A percentile compares a stretch with the other conserved stretches of the same genome.
These are phyloP conservation scores for Antidorcas marsupialis DNA, from an alignment of 2,113 vertebrate genomes.

Conservation along the genomic window DNA sequence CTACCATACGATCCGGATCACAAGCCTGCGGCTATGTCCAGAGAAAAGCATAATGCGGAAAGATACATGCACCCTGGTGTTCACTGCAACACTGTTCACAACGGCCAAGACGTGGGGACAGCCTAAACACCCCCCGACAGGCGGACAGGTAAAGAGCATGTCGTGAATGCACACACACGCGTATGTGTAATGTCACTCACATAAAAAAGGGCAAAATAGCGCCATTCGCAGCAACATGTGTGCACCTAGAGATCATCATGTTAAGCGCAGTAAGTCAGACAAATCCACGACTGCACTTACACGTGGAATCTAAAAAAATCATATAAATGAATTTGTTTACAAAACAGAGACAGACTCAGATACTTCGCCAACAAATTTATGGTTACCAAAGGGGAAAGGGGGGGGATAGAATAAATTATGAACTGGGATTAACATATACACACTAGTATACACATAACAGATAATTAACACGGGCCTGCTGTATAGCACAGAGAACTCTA, in stretches of 20 bases:
- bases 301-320: background rate
- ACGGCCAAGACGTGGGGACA: background rate
- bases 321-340: background rate
- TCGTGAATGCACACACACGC: fast-evolving
- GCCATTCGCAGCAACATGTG: background rate
- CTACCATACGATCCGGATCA: background rate
- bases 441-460: background rate
- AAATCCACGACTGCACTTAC: background rate
- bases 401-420: background rate
- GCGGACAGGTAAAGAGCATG: background rate
- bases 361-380: background rate
- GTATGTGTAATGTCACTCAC: background rate
- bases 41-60: background rate
- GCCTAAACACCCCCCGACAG: background rate
- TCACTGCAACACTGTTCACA: background rate
- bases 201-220: background rate
- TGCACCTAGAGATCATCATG: background rate
- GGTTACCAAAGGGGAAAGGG: background rate
- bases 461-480: background rate
- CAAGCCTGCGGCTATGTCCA: background rate
- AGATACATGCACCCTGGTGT: background rate
- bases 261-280: background rate
- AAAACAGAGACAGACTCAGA: background rate
- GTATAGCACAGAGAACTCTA: background rate
- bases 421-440: background rate